phyloP scores from a whole-genome alignment of 2,888 invertebrate species.

The Ptilodon capucinus region DNA sequence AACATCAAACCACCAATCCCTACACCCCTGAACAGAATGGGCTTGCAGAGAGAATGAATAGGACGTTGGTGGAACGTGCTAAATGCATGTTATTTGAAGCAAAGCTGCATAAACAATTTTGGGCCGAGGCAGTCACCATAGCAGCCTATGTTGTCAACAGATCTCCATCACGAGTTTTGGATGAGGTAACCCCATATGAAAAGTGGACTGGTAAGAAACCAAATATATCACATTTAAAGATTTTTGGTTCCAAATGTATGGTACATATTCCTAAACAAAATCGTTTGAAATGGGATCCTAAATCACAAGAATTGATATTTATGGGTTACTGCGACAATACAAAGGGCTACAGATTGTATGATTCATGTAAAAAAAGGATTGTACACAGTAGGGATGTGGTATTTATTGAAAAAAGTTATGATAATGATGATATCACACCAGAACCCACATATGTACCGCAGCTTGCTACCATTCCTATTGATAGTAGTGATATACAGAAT shows the following conservation, averaged over 20 bases:
- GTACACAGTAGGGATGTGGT: constrained; percentile 4
- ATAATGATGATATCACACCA: too few species aligned
- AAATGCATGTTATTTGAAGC: too few species aligned
- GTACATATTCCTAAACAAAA: constrained; percentile 1
- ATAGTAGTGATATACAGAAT: too few species aligned
- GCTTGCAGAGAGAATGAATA: constrained; percentile 1
- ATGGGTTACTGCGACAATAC: not conserved
- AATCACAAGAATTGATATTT: not conserved
- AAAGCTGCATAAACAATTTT: not conserved
- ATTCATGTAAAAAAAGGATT: not conserved
- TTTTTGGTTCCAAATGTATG: not conserved
- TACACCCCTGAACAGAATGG: constrained; percentile 4
- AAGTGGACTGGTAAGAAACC: not conserved
- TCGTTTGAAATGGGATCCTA: constrained; percentile 1
- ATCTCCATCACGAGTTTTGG: too few species aligned
- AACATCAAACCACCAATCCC: not conserved
- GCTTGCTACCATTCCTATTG: too few species aligned
- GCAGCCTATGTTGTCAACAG: too few species aligned
- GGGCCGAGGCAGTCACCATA: constrained; percentile 2
- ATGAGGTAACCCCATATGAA: not conserved
- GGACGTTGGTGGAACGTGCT: constrained; percentile 2
- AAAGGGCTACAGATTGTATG: constrained; percentile 1
- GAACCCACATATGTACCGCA: too few species aligned
- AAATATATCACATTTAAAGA: not conserved
- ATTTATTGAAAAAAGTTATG: not conserved